Conservation (phyloP, 1,140 invertebrate genomes). For the Adoxophyes honmai region DNA sequence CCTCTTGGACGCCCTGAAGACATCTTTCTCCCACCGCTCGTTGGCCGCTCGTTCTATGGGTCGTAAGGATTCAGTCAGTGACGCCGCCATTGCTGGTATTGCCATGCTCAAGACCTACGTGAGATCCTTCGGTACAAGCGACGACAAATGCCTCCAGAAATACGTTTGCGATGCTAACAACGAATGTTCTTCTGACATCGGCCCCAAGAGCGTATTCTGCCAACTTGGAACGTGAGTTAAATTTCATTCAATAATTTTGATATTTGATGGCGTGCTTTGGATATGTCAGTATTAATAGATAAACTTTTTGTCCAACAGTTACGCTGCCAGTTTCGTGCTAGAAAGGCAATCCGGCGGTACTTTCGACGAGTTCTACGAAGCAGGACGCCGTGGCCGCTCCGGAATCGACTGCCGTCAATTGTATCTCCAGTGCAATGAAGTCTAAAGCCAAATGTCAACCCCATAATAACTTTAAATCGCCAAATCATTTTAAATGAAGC, state of each 20-base stretch:
- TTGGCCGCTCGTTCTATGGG: conserved; percentile 88
- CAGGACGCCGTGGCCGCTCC: conserved; percentile 87
- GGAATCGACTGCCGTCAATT: conserved; percentile 90
- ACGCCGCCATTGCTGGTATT: conserved; percentile 90
- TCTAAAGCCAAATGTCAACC: conserved; percentile 75
- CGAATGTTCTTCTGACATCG: conserved; percentile 90
- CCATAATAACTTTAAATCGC: conserved; percentile 10
- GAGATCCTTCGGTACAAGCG: conserved; percentile 86
- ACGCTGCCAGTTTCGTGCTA: conserved; percentile 89
- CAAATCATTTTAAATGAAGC: background rate
- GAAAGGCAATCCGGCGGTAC: conserved; percentile 84
- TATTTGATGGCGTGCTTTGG: conserved; percentile 6
- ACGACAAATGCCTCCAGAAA: conserved; percentile 88
- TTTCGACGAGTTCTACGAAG: conserved; percentile 90
- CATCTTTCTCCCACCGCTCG: conserved; percentile 93
- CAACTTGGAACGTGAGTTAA: conserved; percentile 93
- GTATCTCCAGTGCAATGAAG: conserved; percentile 91
- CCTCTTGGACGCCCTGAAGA: conserved; percentile 92
- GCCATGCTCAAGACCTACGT: conserved; percentile 93
- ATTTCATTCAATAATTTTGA: background rate
- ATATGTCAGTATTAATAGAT: background rate
- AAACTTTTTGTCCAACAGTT: conserved; percentile 76
- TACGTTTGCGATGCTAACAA: conserved; percentile 92
- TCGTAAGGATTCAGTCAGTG: conserved; percentile 89
- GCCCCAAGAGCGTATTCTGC: conserved; percentile 91